Conservation (phyloP, 64 coral and sea anemone species). For the Stichodactyla helianthus region DNA sequence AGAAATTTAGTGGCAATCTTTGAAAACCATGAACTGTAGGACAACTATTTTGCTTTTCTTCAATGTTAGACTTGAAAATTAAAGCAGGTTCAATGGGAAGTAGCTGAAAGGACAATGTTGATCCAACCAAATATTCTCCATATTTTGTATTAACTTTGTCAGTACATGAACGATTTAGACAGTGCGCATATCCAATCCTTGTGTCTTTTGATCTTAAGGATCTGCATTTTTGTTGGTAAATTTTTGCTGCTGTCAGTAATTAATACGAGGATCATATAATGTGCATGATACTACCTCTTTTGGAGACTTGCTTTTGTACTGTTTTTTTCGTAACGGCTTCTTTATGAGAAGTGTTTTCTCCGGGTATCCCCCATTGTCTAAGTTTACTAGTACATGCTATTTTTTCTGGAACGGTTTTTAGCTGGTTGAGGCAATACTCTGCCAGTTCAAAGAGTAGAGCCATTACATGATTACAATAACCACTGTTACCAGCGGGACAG, state of each 20-base stretch:
- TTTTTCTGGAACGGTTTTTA: conserved; percentile 37
- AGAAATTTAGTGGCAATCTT: conserved; percentile 19
- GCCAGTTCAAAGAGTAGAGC: conserved; percentile 40
- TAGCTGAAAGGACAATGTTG: conserved; percentile 41
- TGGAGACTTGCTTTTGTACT: conserved; percentile 29
- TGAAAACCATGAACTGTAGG: conserved; percentile 21
- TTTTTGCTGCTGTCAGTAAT: not conserved
- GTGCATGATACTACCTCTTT: conserved; percentile 39
- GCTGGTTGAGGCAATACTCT: conserved; percentile 26
- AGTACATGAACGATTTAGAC: not conserved
- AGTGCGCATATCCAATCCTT: no score
- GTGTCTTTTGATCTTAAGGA: no score
- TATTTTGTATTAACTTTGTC: not conserved
- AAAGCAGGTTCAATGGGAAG: conserved; percentile 12
- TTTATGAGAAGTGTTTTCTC: conserved; percentile 37
- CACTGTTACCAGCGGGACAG: conserved; percentile 14
- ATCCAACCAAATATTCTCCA: conserved; percentile 32
- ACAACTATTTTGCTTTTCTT: conserved; percentile 16
- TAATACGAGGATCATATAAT: conserved; percentile 33
- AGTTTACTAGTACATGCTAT: conserved; percentile 34
- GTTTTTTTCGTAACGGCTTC: conserved; percentile 20
- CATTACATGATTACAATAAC: conserved; percentile 52
- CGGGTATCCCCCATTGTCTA: conserved; percentile 31
- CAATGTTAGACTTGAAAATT: conserved; percentile 26
- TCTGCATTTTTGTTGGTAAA: conserved; percentile 9